phyloP scores from a whole-genome alignment of 2,888 invertebrate genomes.

The Cryptops parisi region DNA sequence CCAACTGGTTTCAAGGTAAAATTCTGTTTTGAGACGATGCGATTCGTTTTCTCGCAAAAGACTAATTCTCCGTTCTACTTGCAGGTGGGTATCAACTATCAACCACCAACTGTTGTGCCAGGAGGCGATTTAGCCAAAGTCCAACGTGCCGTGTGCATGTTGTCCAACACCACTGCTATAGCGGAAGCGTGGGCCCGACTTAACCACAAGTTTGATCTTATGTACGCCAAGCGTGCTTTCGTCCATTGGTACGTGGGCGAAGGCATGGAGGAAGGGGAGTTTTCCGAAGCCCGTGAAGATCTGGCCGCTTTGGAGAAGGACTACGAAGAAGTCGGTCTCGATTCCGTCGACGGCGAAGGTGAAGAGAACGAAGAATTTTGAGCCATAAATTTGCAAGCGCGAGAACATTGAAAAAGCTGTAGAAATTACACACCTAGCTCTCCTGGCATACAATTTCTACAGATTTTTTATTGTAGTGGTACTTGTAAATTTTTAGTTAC shows the following conservation, averaged over 20 bases:
- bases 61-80: slow-evolving; percentile 8
- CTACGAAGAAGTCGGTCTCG: slow-evolving; percentile 26
- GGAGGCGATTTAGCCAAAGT: slow-evolving; percentile 36
- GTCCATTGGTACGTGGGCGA: slow-evolving; percentile 74
- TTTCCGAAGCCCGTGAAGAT: slow-evolving; percentile 34
- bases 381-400: too few relatives aligned
- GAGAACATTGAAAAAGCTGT: too few relatives aligned
- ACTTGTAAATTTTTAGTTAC: too few relatives aligned
- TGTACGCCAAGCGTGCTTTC: slow-evolving; percentile 71
- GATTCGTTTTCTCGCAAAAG: too few relatives aligned
- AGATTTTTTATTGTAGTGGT: too few relatives aligned
- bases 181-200: slow-evolving; percentile 72
- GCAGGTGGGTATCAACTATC: slow-evolving; percentile 70
- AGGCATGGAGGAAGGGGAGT: slow-evolving; percentile 47
- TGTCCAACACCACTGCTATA: slow-evolving; percentile 75
- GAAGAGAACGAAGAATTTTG: slow-evolving; percentile 17
- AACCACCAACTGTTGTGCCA: slow-evolving; percentile 38
- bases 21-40: too few relatives aligned
- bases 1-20: slow-evolving; percentile 60
- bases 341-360: slow-evolving; percentile 16
- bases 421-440: too few relatives aligned
- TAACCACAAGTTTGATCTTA: slow-evolving; percentile 59
- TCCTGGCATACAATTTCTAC: too few relatives aligned
- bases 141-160: slow-evolving; percentile 45
- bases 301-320: slow-evolving; percentile 31